Evolutionary conservation across 2,113 vertebrate genomes (phyloP).

Genomic region (Pyxicephalus adspersus): DNA sequence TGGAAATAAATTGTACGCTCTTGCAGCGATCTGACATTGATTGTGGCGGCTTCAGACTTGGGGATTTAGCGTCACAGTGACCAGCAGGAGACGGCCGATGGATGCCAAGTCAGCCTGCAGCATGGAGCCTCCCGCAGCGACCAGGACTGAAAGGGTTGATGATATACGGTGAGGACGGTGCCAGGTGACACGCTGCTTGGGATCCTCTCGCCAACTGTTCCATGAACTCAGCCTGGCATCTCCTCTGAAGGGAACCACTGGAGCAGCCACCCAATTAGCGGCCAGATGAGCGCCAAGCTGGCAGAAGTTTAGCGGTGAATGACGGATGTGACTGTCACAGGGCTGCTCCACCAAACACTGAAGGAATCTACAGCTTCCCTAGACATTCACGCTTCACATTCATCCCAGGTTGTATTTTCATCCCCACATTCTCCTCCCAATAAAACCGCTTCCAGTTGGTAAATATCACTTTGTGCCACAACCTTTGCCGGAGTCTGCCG

Average conservation of each 20-base stretch:
- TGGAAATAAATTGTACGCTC: too few species aligned
- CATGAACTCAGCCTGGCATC: slow-evolving; percentile 41
- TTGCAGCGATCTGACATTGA: too few species aligned
- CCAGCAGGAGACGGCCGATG: too few species aligned
- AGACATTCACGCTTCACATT: too few species aligned
- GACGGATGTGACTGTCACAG: slow-evolving; percentile 42
- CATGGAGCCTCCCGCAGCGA: not conserved
- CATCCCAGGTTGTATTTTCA: not conserved
- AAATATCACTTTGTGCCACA: not conserved
- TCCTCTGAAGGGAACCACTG: slow-evolving; percentile 62
- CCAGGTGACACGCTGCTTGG: slow-evolving; percentile 67
- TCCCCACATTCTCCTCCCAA: not conserved
- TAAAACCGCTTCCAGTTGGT: not conserved
- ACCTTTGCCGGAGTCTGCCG: not conserved
- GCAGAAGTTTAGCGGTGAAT: slow-evolving; percentile 56
- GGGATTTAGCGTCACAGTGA: too few species aligned
- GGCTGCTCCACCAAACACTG: not conserved
- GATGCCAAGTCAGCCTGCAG: too few species aligned
- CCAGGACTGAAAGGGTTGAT: slow-evolving; percentile 63
- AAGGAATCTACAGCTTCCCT: too few species aligned
- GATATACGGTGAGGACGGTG: slow-evolving; percentile 60
- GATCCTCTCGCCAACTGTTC: slow-evolving; percentile 60
- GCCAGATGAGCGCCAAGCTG: slow-evolving; percentile 61
- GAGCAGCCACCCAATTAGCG: slow-evolving; percentile 60
- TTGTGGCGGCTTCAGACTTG: too few species aligned